These are phyloP conservation scores for Pollachius pollachius DNA, from an alignment of 2,113 vertebrate genomes.

Conservation along the genomic window DNA sequence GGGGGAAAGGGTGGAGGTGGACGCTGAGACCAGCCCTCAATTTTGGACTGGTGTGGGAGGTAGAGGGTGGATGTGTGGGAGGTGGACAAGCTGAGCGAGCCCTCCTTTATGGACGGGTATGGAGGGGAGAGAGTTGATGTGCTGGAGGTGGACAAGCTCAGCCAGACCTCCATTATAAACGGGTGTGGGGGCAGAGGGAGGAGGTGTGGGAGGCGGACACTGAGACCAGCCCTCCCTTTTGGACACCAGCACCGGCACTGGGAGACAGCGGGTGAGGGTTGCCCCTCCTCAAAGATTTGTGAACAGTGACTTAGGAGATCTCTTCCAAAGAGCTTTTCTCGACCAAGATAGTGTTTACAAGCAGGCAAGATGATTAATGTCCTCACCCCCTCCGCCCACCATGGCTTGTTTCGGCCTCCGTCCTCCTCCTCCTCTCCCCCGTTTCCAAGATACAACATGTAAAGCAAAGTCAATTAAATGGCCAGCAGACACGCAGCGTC, in stretches of 20 bases:
- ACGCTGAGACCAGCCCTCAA: no score
- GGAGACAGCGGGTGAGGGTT: background rate
- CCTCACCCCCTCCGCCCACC: constrained; percentile 41
- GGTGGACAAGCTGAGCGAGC: background rate
- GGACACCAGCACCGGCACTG: constrained; percentile 1
- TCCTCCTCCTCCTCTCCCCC: constrained; percentile 22
- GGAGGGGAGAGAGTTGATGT: no score
- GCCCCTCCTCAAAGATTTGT: constrained; percentile 43
- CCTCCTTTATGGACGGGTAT: no score
- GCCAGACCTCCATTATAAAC: no score
- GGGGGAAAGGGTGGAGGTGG: no score
- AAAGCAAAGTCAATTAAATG: constrained; percentile 70
- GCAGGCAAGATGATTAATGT: constrained; percentile 53
- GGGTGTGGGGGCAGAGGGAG: no score
- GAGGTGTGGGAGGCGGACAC: no score
- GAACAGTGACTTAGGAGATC: constrained; percentile 39
- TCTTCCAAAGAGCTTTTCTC: constrained; percentile 9
- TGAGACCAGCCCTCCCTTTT: background rate
- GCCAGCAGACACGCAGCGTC: constrained; percentile 43
- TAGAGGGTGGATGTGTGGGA: no score
- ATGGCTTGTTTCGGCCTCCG: no score
- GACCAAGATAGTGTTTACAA: constrained; percentile 53
- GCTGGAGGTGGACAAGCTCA: background rate
- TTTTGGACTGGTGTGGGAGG: no score
- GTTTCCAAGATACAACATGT: constrained; percentile 55